Evolutionary conservation across 2,797 vertebrate species (phyloP).

Genomic region (Melanotaenia boesemani): DNA sequence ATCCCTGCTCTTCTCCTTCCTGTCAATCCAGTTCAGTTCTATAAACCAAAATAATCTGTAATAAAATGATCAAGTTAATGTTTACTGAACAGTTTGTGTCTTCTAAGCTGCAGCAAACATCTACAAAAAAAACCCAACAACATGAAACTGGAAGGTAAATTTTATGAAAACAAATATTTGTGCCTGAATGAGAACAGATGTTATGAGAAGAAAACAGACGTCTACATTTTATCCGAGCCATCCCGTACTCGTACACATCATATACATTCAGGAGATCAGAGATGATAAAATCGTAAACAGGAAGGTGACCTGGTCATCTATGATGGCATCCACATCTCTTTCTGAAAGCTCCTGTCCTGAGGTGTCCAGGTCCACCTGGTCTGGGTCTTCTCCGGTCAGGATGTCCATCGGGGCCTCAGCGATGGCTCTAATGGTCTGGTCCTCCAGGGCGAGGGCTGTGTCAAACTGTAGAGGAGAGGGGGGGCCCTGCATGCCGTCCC

Average conservation of each 20-base stretch:
- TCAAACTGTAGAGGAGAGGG: constrained; percentile 96
- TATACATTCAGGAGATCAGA: background rate
- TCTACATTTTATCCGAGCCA: constrained; percentile 31
- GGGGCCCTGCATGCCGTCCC: constrained; percentile 93
- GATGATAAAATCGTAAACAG: constrained; percentile 1
- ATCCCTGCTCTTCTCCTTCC: too few species aligned
- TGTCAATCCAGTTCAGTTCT: too few species aligned
- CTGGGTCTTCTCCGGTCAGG: constrained; percentile 82
- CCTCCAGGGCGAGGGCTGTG: constrained; percentile 88
- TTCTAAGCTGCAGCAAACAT: too few species aligned
- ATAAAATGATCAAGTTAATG: too few species aligned
- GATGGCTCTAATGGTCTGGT: constrained; percentile 88
- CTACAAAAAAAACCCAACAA: background rate
- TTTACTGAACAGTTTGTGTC: too few species aligned
- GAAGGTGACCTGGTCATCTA: constrained; percentile 77
- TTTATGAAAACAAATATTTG: background rate
- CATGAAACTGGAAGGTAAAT: too few species aligned
- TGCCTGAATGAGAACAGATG: constrained; percentile 1
- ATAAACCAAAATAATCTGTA: too few species aligned
- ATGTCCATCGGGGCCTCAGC: constrained; percentile 90
- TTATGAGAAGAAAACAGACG: background rate
- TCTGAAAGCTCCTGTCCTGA: constrained; percentile 79
- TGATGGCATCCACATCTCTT: constrained; percentile 76
- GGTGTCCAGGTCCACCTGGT: constrained; percentile 74
- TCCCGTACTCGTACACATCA: background rate